Percentiles rank a stretch among this genome's conserved stretches.
Evolutionary conservation across 1,140 invertebrate species (phyloP).

Genomic region (Dicyema japonicum): DNA sequence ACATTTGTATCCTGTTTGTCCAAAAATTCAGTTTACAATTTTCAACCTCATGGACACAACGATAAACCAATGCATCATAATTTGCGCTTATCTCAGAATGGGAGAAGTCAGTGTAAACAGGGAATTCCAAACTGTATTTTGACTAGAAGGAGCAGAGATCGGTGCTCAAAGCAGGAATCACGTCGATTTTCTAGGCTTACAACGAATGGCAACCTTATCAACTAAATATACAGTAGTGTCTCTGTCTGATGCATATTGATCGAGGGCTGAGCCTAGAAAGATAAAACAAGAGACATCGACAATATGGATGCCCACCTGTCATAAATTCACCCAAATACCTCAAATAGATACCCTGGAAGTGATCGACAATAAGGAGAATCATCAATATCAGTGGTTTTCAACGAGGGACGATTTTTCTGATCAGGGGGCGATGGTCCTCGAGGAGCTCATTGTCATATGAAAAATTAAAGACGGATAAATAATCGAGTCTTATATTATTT

Average conservation of each 20-base stretch:
- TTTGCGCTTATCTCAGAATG: constrained; percentile 59
- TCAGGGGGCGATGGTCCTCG: too few relatives aligned
- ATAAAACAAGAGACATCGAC: constrained; percentile 22
- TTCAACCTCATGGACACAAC: constrained; percentile 42
- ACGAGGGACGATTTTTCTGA: too few relatives aligned
- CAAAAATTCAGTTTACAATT: constrained; percentile 48
- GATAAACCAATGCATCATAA: constrained; percentile 46
- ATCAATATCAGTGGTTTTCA: constrained; percentile 88
- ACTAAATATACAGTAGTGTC: constrained; percentile 20
- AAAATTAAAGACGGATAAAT: too few relatives aligned
- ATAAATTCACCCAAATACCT: background rate
- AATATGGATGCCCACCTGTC: constrained; percentile 20
- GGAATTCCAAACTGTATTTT: constrained; percentile 50
- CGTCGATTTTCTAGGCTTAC: constrained; percentile 24
- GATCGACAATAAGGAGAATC: constrained; percentile 44
- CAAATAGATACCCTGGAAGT: constrained; percentile 5
- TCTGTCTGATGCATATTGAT: constrained; percentile 15
- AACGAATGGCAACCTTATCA: too few relatives aligned
- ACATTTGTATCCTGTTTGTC: constrained; percentile 34
- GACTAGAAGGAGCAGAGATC: constrained; percentile 24
- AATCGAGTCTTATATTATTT: too few relatives aligned
- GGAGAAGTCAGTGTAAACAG: constrained; percentile 73
- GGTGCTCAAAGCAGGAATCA: constrained; percentile 23
- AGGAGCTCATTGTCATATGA: too few relatives aligned
- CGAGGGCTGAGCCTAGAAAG: constrained; percentile 14